Evolutionary conservation across 2,113 vertebrate genomes (phyloP), one percentile per base, ranked within the genome.

Genomic region (Piprites chloris): DNA sequence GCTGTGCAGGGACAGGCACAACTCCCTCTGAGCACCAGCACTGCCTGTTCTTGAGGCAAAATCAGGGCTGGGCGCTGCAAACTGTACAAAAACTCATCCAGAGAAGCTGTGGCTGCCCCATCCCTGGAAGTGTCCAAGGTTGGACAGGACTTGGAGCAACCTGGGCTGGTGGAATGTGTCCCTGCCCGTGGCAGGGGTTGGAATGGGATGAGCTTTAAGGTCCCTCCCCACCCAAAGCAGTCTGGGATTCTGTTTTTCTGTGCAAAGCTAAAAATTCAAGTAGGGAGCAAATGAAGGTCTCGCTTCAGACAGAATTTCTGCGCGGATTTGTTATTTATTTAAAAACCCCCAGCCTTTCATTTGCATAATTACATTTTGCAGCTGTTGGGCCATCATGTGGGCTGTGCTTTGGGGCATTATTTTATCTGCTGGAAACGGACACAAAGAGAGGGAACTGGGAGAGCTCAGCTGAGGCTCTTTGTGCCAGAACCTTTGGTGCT

Each of bases 281-380:
- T 3, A 3, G 44, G 30, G 33, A 67, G 47, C 9, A n/a, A 59
- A 14, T 0, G 3, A 15, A 85, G 33, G 59, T 39, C 37, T 75
- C 10, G 1, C 33, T 61, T 39, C 94, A 68, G 82, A 16, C 9
- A 7, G 11, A 4, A 11, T 80, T 66, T 52, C 75, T 72, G 67
- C 0, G 0, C 21, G 19, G 30, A 26, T 77, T 52, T 67, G 56
- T 82, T 61, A 74, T 44, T 65, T 49, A 47, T 81, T 87, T 56
- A 50, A 77, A 69, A 39, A 21, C 3, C 26, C 28, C 28, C 23
- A 63, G 69, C 66, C 32, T 20, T 14, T 21, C 24, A 39, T 93
- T 91, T 85, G 74, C 94, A 80, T 79, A 72, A 87, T 91, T 59
- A 11, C 90, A 65, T 61, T 69, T 74, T 87, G 95, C 96, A 93